These are phyloP conservation scores for Zeuzera pyrina DNA, from an alignment of 2,888 invertebrate genomes.

Conservation along the genomic window DNA sequence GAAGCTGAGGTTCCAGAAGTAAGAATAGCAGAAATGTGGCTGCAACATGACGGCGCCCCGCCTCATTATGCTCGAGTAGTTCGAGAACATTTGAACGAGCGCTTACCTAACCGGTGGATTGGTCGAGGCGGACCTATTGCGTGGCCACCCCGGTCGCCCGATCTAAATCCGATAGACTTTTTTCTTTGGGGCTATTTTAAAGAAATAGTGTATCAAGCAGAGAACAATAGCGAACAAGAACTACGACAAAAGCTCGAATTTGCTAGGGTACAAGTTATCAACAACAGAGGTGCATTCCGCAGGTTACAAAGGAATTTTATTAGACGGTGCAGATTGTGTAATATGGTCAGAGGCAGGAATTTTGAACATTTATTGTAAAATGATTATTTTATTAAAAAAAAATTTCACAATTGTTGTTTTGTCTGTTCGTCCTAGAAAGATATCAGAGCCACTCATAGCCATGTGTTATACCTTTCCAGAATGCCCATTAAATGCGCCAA, in stretches of 20 bases:
- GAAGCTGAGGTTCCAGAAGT: conserved; percentile 5
- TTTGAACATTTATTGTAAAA: conserved; percentile 9
- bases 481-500: too few relatives aligned
- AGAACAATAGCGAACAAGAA: conserved; percentile 6
- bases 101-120: conserved; percentile 15
- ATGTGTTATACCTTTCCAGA: too few relatives aligned
- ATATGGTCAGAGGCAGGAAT: conserved; percentile 12
- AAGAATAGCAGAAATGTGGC: conserved; percentile 4
- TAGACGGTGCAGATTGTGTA: conserved; percentile 13
- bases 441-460: too few relatives aligned
- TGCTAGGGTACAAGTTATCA: conserved; percentile 11
- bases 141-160: conserved; percentile 13
- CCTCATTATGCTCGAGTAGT: conserved; percentile 8
- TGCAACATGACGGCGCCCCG: conserved; percentile 7
- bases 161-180: conserved; percentile 13
- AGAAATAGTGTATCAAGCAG: conserved; percentile 7
- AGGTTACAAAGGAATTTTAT: conserved; percentile 12
- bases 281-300: conserved; percentile 13
- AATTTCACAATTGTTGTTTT: too few relatives aligned
- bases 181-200: conserved; percentile 11
- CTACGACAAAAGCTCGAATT: conserved; percentile 6
- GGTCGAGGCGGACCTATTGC: conserved; percentile 11
- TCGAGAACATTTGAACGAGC: conserved; percentile 7
- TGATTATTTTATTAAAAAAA: not conserved
- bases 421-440: too few relatives aligned